A percentile compares a stretch with the other conserved stretches of the same genome.
Conservation (phyloP, 2,797 vertebrate species). For the Chaetodon trifasciatus region DNA sequence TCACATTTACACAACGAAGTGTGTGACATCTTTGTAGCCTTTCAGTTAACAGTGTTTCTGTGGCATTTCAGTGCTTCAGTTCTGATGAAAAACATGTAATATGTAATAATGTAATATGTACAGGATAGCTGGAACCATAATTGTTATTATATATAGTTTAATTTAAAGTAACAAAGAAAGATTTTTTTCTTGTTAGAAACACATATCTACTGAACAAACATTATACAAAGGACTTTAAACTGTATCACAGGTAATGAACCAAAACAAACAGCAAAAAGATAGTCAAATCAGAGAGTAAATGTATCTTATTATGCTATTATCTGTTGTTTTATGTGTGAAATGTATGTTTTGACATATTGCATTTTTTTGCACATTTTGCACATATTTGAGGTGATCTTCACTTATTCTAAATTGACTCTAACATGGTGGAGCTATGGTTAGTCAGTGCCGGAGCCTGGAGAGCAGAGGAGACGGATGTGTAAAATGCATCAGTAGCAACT, state of each 20-base stretch:
- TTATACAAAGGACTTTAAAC: neutral
- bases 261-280: neutral
- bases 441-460: constrained; percentile 43
- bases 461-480: constrained; percentile 24
- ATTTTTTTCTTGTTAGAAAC: neutral
- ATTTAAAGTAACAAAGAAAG: neutral
- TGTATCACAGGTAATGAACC: neutral
- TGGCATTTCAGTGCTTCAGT: neutral
- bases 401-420: constrained; percentile 26
- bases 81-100: neutral
- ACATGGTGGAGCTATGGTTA: constrained; percentile 47
- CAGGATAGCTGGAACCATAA: constrained; percentile 5
- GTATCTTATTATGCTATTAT: neutral
- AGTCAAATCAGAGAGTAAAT: neutral
- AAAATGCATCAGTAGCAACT: neutral
- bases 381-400: constrained; percentile 13
- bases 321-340: neutral
- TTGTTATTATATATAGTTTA: neutral
- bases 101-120: neutral
- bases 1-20: neutral
- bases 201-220: neutral
- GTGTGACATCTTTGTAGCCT: neutral
- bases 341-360: neutral
- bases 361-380: no score
- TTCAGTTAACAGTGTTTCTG: constrained; percentile 7